Evolutionary conservation across 2,113 vertebrate genomes (phyloP), one percentile per base, ranked within the genome.

Genomic region (Tachysurus fulvidraco): DNA sequence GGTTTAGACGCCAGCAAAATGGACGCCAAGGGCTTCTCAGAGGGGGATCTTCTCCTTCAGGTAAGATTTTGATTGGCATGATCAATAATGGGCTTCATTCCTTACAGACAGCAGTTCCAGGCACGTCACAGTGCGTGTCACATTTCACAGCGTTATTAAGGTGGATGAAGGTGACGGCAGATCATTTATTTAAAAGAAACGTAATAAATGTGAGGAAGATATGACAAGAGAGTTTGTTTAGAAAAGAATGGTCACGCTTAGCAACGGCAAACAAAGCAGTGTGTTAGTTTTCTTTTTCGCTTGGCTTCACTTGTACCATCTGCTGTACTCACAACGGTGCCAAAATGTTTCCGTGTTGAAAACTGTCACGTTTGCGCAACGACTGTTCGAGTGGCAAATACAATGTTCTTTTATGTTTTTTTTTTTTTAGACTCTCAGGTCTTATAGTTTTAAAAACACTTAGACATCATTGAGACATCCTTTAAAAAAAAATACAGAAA

Each of bases 1-100:
- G 69, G 89, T 1, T 13, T 41, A 52, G 92, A 0, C 0, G 46
- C 87, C 50, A 88, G 1, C 0, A 85, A 30, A 81, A 0, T 55
- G 74, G 54, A 92, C n/a, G 0, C 2, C 0, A 4, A 83, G 0
- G 81, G 86, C 5, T 90, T 96, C 87, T 94, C 95, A 17, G 96
- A 97, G 86, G 95, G 94, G 0, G 94, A 96, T 6, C 83, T 97
- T 10, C 93, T 97, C 88, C 95, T 96, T 14, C 95, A 96, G 95
- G 96, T 97, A 86, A 19, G 10, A 86, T 17, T 67, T 85, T 50
- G 19, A 65, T 2, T 30, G 14, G 5, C 36, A 9, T 65, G 69
- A 77, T 19, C 30, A 52, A 62, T 14, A 44, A n/a, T 19, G 8
- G 28, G 19, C 3, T 46, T 46, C 23, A 25, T 23, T 36, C 0